Evolutionary conservation across 2,888 invertebrate genomes (phyloP).

Genomic region (Rhingia campestris): DNA sequence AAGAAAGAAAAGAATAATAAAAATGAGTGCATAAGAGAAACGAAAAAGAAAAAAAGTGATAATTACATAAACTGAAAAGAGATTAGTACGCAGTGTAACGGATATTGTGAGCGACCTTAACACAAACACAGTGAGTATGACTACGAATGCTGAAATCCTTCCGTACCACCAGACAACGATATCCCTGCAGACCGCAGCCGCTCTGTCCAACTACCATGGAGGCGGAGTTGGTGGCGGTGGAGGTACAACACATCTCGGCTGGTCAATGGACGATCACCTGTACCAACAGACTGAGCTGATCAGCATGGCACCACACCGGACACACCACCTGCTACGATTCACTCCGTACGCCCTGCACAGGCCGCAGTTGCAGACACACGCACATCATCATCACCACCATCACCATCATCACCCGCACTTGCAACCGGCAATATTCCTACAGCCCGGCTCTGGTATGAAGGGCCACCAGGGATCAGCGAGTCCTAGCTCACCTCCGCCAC

Average conservation of each 20-base stretch:
- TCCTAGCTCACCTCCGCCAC: conserved; percentile 83
- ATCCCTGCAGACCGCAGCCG: conserved; percentile 81
- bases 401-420: conserved; percentile 79
- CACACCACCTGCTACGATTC: conserved; percentile 82
- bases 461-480: conserved; percentile 78
- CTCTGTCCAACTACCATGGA: conserved; percentile 81
- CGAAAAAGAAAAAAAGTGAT: conserved; percentile 34
- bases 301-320: conserved; percentile 80
- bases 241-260: conserved; percentile 77
- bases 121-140: conserved; percentile 76
- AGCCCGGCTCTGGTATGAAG: conserved; percentile 75
- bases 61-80: conserved; percentile 53
- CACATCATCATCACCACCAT: conserved; percentile 79
- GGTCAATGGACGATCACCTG: conserved; percentile 79
- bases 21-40: conserved; percentile 49
- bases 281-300: conserved; percentile 83
- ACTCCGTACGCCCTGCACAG: conserved; percentile 88
- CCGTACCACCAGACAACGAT: conserved; percentile 82
- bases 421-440: conserved; percentile 62
- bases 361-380: conserved; percentile 83
- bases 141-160: conserved; percentile 81
- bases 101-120: conserved; percentile 14
- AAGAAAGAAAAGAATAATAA: conserved; percentile 12
- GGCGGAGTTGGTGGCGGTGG: conserved; percentile 77
- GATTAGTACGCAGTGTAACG: conserved; percentile 29